Conservation (phyloP, 1,140 invertebrate genomes). For the Caenorhabditis brenneri region DNA sequence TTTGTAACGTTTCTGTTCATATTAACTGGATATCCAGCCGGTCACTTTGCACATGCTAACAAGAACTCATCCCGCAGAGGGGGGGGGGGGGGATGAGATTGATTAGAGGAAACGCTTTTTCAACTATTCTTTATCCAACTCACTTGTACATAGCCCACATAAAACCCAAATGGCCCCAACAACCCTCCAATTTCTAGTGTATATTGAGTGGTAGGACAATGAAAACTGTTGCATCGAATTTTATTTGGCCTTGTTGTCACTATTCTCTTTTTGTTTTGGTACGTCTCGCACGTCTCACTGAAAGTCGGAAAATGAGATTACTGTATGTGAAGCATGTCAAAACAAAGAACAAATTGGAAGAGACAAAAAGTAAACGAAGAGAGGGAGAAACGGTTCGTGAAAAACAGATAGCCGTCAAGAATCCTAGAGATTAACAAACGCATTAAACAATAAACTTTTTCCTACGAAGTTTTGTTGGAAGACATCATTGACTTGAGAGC, state of each 20-base stretch:
- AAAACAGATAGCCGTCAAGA: not conserved
- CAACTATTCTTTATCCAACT: too few species aligned
- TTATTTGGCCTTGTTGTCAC: not conserved
- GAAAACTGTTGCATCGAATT: conserved; percentile 51
- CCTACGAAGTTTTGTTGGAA: too few species aligned
- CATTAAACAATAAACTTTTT: too few species aligned
- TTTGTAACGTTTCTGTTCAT: too few species aligned
- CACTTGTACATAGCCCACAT: conserved; percentile 53
- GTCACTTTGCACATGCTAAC: too few species aligned
- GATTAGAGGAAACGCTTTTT: too few species aligned
- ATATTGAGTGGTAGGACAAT: conserved; percentile 51
- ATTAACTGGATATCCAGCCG: too few species aligned
- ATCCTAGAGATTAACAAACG: too few species aligned
- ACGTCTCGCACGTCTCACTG: not conserved
- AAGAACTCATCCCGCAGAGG: too few species aligned
- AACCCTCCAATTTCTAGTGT: conserved; percentile 50
- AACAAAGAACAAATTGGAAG: too few species aligned
- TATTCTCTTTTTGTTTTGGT: not conserved
- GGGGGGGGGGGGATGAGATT: too few species aligned
- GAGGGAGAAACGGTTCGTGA: conserved; percentile 13
- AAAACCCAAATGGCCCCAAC: conserved; percentile 55
- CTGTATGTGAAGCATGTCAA: conserved; percentile 8
- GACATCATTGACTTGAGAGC: too few species aligned
- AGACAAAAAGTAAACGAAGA: not conserved
- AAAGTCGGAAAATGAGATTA: not conserved